Conservation (phyloP, 1,140 invertebrate species). For the Lordiphosa clarofinis region DNA sequence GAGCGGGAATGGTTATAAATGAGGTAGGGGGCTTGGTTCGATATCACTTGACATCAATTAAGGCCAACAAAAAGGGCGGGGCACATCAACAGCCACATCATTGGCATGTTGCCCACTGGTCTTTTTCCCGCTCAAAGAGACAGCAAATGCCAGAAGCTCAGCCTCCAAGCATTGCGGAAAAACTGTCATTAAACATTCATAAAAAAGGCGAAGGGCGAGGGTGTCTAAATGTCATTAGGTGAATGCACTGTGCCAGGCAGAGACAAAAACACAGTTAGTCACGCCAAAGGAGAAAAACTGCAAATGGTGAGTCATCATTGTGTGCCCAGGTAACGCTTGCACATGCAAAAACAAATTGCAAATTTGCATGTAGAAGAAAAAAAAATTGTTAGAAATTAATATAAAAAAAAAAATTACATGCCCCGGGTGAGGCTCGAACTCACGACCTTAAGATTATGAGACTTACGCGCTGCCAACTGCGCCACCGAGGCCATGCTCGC, state of each 20-base stretch:
- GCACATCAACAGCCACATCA: conserved; percentile 3
- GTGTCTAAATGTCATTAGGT: neutral
- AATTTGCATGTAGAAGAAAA: neutral
- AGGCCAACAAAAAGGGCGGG: conserved; percentile 10
- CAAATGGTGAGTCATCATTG: conserved; percentile 6
- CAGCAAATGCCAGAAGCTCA: conserved; percentile 1
- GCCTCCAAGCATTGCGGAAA: neutral
- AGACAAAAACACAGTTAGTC: neutral
- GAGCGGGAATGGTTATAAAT: conserved; percentile 6
- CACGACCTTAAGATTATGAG: conserved; percentile 98
- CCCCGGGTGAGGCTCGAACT: conserved; percentile 96
- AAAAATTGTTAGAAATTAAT: conserved; percentile 1
- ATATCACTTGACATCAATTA: conserved; percentile 13
- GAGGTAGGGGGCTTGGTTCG: conserved; percentile 7
- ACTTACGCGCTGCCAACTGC: conserved; percentile 96
- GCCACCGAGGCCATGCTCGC: conserved; percentile 86
- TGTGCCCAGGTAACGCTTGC: neutral
- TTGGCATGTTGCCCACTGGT: conserved; percentile 2
- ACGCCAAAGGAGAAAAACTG: neutral
- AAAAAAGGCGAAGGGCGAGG: neutral
- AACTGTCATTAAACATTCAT: conserved; percentile 11
- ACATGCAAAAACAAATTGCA: neutral
- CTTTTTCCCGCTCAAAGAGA: neutral
- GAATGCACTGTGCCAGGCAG: conserved; percentile 6
- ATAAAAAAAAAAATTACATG: conserved; percentile 82